These are phyloP conservation scores for Caradrina clavipalpis DNA, from an alignment of 2,888 invertebrate species.

Conservation along the genomic window DNA sequence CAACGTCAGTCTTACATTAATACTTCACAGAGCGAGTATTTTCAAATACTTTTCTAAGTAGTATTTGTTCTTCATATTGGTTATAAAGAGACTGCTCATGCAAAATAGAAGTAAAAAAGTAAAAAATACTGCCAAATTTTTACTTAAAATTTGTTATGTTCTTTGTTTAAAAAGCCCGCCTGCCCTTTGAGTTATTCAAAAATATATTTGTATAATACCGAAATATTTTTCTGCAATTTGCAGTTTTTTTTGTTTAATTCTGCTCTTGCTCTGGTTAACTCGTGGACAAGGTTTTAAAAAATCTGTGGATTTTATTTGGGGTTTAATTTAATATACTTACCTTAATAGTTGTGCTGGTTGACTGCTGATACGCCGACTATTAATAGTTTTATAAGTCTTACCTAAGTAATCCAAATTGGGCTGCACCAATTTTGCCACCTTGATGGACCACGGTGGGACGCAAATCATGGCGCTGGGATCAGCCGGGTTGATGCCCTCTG, in stretches of 20 bases:
- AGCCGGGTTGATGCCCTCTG: conserved; percentile 93
- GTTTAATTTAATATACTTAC: not conserved
- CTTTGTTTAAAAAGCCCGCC: no score
- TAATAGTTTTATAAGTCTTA: conserved; percentile 80
- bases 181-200: no score
- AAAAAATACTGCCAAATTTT: not conserved
- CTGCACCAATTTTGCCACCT: conserved; percentile 97
- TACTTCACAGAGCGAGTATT: conserved; percentile 2
- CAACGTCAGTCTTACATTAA: conserved; percentile 6
- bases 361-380: not conserved
- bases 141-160: no score
- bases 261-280: no score
- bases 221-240: no score
- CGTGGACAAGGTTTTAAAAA: no score
- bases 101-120: not conserved
- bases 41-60: not conserved
- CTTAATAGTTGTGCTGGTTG: not conserved
- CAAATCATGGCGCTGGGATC: conserved; percentile 94
- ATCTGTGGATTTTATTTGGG: not conserved
- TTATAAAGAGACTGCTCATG: not conserved
- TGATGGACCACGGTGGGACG: conserved; percentile 97
- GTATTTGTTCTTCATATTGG: not conserved
- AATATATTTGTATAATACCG: no score
- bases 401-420: conserved; percentile 98
- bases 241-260: no score